Evolutionary conservation across 2,797 vertebrate species (phyloP).

Genomic region (Chiloscyllium punctatum): DNA sequence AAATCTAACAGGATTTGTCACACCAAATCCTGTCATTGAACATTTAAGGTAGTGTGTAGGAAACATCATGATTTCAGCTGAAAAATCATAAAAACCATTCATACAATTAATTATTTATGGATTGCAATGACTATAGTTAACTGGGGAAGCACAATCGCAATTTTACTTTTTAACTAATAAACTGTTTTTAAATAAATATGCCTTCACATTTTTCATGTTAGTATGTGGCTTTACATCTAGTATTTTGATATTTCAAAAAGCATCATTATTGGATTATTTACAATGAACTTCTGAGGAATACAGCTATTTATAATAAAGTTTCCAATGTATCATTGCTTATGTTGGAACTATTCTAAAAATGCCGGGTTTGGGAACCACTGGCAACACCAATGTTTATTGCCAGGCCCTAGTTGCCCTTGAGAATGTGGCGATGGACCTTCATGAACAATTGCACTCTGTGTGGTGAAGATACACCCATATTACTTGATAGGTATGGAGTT

Average conservation of each 20-base stretch:
- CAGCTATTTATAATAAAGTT: not conserved
- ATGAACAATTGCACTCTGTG: too few species aligned
- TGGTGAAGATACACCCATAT: not conserved
- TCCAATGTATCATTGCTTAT: too few species aligned
- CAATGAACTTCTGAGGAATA: not conserved
- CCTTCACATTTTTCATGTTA: not conserved
- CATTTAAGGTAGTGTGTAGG: not conserved
- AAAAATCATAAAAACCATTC: not conserved
- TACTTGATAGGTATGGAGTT: not conserved
- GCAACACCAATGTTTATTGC: too few species aligned
- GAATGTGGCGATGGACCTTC: not conserved
- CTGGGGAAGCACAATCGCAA: not conserved
- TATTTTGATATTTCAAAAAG: not conserved
- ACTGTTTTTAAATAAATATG: not conserved
- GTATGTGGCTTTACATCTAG: not conserved
- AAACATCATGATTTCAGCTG: not conserved
- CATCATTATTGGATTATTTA: not conserved
- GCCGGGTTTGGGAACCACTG: not conserved
- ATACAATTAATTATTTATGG: not conserved
- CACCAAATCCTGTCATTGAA: not conserved
- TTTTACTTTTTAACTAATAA: not conserved
- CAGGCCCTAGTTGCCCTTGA: too few species aligned
- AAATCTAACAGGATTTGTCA: not conserved
- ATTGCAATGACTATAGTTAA: not conserved
- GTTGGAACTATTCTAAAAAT: not conserved